These are phyloP conservation scores for Boloria selene DNA, from an alignment of 2,888 invertebrate genomes.

Conservation along the genomic window DNA sequence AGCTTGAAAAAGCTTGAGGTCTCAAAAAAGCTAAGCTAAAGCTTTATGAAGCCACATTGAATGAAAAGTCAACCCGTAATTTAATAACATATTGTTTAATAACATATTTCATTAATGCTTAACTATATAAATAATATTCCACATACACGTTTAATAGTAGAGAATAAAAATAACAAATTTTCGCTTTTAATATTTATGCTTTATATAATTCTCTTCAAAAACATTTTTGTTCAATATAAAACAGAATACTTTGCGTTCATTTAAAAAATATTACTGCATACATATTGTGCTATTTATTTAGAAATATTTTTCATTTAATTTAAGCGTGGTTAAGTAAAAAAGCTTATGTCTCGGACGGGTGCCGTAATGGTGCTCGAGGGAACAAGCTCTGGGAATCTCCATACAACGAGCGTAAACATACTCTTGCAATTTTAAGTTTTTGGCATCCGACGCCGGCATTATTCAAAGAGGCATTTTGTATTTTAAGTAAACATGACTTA, in stretches of 20 bases:
- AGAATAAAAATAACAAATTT: too few relatives aligned
- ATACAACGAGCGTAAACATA: conserved; percentile 44
- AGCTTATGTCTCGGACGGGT: conserved; percentile 41
- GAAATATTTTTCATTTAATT: conserved; percentile 42
- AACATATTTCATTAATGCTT: too few relatives aligned
- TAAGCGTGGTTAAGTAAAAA: conserved; percentile 45
- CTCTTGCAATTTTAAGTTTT: conserved; percentile 49
- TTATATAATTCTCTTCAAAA: too few relatives aligned
- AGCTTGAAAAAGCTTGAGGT: too few relatives aligned
- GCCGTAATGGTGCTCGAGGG: conserved; percentile 44
- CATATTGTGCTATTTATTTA: conserved; percentile 36
- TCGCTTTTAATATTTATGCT: too few relatives aligned
- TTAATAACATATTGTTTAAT: too few relatives aligned
- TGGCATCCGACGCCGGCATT: conserved; percentile 44
- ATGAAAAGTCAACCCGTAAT: too few relatives aligned
- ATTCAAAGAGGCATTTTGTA: conserved; percentile 48
- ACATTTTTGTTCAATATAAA: too few relatives aligned
- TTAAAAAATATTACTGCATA: conserved; percentile 13
- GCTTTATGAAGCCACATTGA: too few relatives aligned
- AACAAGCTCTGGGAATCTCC: conserved; percentile 42
- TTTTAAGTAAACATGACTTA: conserved; percentile 32
- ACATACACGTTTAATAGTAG: too few relatives aligned
- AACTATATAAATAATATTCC: too few relatives aligned
- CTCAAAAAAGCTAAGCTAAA: too few relatives aligned
- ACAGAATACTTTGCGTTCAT: conserved; percentile 5